Base-by-base conservation (phyloP, 2,113 vertebrate species). In the crab-eating macaque (Macaca fascicularis) region DNA sequence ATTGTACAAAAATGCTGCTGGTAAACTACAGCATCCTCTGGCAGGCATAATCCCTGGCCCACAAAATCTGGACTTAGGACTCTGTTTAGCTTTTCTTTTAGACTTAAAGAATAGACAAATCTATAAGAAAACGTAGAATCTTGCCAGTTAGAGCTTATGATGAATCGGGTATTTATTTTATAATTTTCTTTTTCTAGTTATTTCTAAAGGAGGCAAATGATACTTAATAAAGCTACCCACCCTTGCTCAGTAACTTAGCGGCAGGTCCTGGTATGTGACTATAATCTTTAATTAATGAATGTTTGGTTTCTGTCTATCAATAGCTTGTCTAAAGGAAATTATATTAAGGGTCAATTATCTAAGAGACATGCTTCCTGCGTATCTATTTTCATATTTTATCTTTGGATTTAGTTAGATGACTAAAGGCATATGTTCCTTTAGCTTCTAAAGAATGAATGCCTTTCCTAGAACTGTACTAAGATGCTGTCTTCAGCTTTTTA, bases 301-400 rank as follows among this genome's bases (percentile, higher is more conserved):
- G 64, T 90, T 97, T 97, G n/a, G 85, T 92, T 98, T 96, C 55
- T 57, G 89, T 94, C 89, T 97, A 95, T 96, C 88, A 95, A 70
- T 97, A 84, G 55, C 88, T 96, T 93, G 75, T 94, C 84, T 85
- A 93, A 95, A 75, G 50, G 45, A 95, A 96, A 92, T 93, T 97
- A 97, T 97, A 97, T 90, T 97, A 96, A 96, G 94, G 93, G 81
- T 55, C 69, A 94, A 57, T 96, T 96, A 96, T 92, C 84, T 97
- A 94, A 96, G 70, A 95, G 50, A 30, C 81, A 97, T 96, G 70
- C 32, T 85, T 50, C 82, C 70, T 84, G 55, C 17, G 72, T 79
- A 92, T 83, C 85, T 79, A 92, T 83, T 93, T 94, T 83, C 57
- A 17, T 87, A 70, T 96, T 97, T 97, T 97, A 93, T 96, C 90